Conservation (phyloP, 2,888 invertebrate genomes). For the Drosophila antonietae region DNA sequence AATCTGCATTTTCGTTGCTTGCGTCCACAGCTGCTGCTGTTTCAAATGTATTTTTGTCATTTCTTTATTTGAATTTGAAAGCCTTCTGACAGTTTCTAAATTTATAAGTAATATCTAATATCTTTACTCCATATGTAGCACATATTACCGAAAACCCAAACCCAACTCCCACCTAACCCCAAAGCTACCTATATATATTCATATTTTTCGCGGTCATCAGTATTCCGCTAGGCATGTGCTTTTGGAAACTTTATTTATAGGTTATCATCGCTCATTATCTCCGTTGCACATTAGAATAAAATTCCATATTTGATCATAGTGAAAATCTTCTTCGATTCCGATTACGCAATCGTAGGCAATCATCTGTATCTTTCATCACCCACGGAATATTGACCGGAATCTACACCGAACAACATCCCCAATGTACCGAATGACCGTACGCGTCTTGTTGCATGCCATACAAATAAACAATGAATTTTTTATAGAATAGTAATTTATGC, state of each 20-base stretch:
- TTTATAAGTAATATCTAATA: slow-evolving; percentile 28
- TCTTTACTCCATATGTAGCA: not conserved
- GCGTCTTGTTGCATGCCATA: not conserved
- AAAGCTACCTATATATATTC: not conserved
- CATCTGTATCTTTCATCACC: slow-evolving; percentile 1
- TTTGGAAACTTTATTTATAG: not conserved
- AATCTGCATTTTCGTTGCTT: not conserved
- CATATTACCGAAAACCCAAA: not conserved
- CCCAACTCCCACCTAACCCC: not conserved
- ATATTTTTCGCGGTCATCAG: not conserved
- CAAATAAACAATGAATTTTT: slow-evolving; percentile 53
- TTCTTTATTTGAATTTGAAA: slow-evolving; percentile 11
- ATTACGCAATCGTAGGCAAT: not conserved
- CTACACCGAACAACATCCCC: not conserved
- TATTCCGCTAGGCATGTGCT: not conserved
- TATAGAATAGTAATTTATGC: slow-evolving; percentile 50
- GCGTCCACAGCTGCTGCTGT: slow-evolving; percentile 13
- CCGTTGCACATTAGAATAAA: not conserved
- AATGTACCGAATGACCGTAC: not conserved
- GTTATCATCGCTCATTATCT: not conserved
- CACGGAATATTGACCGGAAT: not conserved
- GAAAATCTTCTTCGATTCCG: not conserved
- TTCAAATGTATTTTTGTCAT: slow-evolving; percentile 11
- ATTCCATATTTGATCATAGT: slow-evolving; percentile 3
- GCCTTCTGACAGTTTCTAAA: slow-evolving; percentile 39